phyloP scores from a whole-genome alignment of 2,888 invertebrate genomes.

The Salticus scenicus region DNA sequence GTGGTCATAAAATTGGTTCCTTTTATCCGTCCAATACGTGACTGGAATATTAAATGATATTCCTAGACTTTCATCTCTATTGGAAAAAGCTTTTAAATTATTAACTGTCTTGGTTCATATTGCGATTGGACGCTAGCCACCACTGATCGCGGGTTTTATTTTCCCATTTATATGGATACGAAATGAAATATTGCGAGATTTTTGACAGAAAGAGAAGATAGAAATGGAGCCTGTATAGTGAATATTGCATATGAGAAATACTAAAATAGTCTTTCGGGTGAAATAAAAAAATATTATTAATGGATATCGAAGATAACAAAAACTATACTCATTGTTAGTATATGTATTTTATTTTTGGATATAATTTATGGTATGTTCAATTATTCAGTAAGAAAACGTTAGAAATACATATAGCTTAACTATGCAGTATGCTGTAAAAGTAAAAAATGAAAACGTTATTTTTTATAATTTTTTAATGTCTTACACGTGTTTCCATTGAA shows the following conservation, averaged over 20 bases:
- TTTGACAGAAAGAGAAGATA: not conserved
- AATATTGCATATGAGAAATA: not conserved
- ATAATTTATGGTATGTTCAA: too few relatives aligned
- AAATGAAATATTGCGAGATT: not conserved
- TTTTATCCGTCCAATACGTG: too few relatives aligned
- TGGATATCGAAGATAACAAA: not conserved
- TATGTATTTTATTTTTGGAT: too few relatives aligned
- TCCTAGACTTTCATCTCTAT: not conserved
- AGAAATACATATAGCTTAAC: too few relatives aligned
- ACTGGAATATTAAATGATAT: not conserved
- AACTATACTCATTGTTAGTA: too few relatives aligned
- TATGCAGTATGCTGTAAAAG: too few relatives aligned
- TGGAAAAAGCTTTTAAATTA: slow-evolving; percentile 11
- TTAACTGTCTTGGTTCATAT: not conserved
- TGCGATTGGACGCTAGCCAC: slow-evolving; percentile 9
- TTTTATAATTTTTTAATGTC: too few relatives aligned
- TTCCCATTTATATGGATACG: slow-evolving; percentile 1
- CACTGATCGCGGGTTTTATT: not conserved
- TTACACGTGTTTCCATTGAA: too few relatives aligned
- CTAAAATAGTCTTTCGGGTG: not conserved
- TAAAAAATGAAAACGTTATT: too few relatives aligned
- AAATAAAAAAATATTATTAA: not conserved
- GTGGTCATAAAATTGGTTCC: not conserved
- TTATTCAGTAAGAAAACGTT: too few relatives aligned
- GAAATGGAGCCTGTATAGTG: not conserved